These are phyloP conservation scores for Semnornis frantzii DNA, from an alignment of 2,113 vertebrate genomes.

Conservation along the genomic window DNA sequence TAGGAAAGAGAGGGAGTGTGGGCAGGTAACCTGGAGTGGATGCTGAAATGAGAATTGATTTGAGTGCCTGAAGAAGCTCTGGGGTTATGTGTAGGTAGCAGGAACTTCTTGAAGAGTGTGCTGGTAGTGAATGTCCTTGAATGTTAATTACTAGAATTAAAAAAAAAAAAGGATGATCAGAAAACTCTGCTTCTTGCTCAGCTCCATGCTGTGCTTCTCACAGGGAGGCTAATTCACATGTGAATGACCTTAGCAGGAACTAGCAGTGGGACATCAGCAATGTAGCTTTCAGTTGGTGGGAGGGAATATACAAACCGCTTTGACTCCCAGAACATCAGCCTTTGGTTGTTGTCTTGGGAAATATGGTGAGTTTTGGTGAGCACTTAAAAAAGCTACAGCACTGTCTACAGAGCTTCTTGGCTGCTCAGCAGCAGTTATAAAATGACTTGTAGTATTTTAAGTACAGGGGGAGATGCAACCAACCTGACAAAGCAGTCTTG, in stretches of 20 bases:
- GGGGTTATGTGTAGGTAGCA: neutral
- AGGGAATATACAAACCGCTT: neutral
- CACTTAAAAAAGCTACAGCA: neutral
- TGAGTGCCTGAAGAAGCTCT: neutral
- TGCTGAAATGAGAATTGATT: neutral
- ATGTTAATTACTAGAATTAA: neutral
- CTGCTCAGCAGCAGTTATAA: neutral
- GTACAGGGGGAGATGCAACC: neutral
- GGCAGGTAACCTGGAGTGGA: neutral
- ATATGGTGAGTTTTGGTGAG: neutral
- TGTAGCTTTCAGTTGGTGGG: neutral
- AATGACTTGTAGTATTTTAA: neutral
- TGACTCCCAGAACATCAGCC: neutral
- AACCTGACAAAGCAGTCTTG: constrained; percentile 6
- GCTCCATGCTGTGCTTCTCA: neutral
- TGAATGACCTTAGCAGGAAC: neutral
- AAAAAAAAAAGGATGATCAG: neutral
- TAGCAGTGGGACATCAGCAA: neutral
- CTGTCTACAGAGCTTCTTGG: neutral
- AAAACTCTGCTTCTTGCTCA: neutral
- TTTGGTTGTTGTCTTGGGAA: neutral
- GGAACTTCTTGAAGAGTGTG: neutral
- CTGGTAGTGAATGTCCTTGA: neutral
- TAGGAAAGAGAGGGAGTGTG: neutral
- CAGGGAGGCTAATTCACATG: neutral